phyloP scores from a whole-genome alignment of 1,140 invertebrate species.

The Lerema accius region DNA sequence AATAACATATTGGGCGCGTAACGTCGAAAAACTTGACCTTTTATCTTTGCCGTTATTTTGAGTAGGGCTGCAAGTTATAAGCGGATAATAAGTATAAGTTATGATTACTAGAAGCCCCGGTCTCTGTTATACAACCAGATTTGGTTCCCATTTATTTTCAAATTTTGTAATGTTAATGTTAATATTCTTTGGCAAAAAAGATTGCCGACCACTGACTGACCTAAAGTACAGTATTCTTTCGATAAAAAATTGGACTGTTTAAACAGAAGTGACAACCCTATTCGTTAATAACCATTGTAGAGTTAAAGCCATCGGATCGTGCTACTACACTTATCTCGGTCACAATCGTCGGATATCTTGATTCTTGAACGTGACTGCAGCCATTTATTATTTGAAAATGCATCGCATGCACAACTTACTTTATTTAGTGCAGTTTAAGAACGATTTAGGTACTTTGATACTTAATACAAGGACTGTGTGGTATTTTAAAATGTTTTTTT shows the following conservation, averaged over 20 bases:
- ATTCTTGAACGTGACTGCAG: constrained; percentile 44
- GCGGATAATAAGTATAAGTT: too few species aligned
- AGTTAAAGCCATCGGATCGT: constrained; percentile 58
- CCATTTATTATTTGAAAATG: constrained; percentile 34
- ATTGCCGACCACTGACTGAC: too few species aligned
- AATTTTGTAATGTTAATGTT: too few species aligned
- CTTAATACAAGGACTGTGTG: too few species aligned
- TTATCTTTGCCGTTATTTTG: constrained; percentile 45
- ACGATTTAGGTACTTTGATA: too few species aligned
- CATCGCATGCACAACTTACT: not conserved
- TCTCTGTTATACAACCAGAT: too few species aligned
- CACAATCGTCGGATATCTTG: constrained; percentile 61
- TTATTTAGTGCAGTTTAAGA: not conserved
- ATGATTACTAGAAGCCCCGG: too few species aligned
- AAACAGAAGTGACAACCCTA: constrained; percentile 11
- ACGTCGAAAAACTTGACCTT: constrained; percentile 41
- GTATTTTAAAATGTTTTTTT: too few species aligned
- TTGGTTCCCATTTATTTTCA: too few species aligned
- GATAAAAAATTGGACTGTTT: too few species aligned
- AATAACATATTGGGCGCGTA: constrained; percentile 2
- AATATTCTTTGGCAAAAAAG: too few species aligned
- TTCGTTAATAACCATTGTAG: constrained; percentile 50
- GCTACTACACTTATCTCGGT: constrained; percentile 55
- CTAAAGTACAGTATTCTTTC: too few species aligned
- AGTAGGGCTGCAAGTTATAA: constrained; percentile 1